Evolutionary conservation across 2,888 invertebrate genomes (phyloP).

Genomic region (Euzetes globulus): DNA sequence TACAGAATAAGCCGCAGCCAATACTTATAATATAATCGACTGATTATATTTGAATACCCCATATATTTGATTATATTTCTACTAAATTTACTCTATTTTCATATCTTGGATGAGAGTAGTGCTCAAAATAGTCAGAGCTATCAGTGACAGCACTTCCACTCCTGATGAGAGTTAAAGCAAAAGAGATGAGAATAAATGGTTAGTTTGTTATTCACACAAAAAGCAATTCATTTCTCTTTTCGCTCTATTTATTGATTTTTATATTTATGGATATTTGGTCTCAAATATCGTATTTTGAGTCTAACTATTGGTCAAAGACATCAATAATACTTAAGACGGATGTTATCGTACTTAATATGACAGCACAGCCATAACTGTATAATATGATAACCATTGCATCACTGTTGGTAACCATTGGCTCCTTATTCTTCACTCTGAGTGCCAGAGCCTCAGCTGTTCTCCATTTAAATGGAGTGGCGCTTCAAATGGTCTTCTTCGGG

Average conservation of each 20-base stretch:
- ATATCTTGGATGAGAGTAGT: too few relatives aligned
- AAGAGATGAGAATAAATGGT: conserved; percentile 11
- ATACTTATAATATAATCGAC: neutral
- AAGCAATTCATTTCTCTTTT: neutral
- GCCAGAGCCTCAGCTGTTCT: neutral
- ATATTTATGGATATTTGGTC: neutral
- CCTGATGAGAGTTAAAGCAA: neutral
- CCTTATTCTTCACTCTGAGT: neutral
- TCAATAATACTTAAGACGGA: conserved; percentile 20
- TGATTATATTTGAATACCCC: neutral
- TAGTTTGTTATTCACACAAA: conserved; percentile 11
- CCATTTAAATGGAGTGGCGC: conserved; percentile 1
- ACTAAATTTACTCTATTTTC: too few relatives aligned
- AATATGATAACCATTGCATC: conserved; percentile 15
- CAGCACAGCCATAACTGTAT: conserved; percentile 3
- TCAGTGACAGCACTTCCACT: neutral
- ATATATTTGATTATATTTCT: neutral
- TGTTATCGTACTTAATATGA: conserved; percentile 21
- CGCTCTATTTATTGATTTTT: conserved; percentile 6
- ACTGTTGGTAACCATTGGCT: too few relatives aligned
- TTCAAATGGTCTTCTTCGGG: conserved; percentile 1
- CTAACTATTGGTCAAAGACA: conserved; percentile 12
- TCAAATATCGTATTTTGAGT: neutral
- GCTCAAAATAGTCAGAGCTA: too few relatives aligned
- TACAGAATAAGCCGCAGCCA: neutral